Evolutionary conservation across 2,113 vertebrate species (phyloP).

Genomic region (Riparia riparia): DNA sequence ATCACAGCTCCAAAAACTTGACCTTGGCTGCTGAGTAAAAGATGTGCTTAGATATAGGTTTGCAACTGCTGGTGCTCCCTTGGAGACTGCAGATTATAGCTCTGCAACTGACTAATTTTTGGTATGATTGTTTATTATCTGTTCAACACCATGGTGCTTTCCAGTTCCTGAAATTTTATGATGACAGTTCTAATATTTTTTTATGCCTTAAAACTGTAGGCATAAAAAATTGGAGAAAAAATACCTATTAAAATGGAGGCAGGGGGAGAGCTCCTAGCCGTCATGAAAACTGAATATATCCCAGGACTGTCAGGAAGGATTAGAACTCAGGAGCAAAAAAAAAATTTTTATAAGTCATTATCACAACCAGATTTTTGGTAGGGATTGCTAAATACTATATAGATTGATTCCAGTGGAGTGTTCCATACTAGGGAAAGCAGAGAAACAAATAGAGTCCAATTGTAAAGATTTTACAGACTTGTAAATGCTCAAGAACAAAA

Average conservation of each 20-base stretch:
- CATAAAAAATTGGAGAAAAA: not conserved
- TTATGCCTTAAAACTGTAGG: not conserved
- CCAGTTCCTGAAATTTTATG: not conserved
- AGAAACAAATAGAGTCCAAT: not conserved
- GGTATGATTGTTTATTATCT: not conserved
- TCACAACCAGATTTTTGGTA: not conserved
- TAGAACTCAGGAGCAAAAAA: not conserved
- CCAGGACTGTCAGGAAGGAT: not conserved
- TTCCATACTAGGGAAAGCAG: not conserved
- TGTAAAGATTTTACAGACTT: not conserved
- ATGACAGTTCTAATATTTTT: not conserved
- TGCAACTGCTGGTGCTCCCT: not conserved
- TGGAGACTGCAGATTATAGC: not conserved
- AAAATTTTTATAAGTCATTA: not conserved
- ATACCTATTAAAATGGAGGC: not conserved
- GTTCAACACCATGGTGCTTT: not conserved
- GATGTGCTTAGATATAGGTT: not conserved
- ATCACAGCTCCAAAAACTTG: not conserved
- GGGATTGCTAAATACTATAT: not conserved
- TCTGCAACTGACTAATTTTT: not conserved
- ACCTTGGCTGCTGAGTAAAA: not conserved
- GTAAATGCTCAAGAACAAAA: not conserved
- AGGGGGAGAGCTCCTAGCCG: not conserved
- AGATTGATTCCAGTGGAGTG: not conserved
- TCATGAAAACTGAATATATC: not conserved